A percentile compares a stretch with the other conserved stretches of the same genome.
These are phyloP conservation scores for Folsomia candida DNA, from an alignment of 2,888 invertebrate species.

Conservation along the genomic window DNA sequence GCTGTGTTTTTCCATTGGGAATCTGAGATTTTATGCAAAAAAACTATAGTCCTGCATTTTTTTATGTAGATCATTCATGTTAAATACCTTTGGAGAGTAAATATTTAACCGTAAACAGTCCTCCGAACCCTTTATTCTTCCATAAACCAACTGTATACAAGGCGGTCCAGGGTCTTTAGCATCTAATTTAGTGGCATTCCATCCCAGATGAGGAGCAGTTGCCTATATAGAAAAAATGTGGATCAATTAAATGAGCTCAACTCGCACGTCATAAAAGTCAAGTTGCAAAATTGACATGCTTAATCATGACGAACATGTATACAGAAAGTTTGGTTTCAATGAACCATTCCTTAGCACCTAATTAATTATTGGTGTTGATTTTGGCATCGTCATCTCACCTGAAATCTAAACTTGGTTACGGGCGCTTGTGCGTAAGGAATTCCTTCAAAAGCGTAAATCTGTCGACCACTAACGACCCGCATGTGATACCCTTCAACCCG, in stretches of 20 bases:
- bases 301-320: neutral
- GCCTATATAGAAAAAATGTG: slow-evolving; percentile 4
- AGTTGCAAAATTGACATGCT: neutral
- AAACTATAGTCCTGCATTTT: too few relatives aligned
- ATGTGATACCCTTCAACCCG: slow-evolving; percentile 36
- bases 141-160: slow-evolving; percentile 14
- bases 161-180: slow-evolving; percentile 18
- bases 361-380: too few relatives aligned
- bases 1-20: slow-evolving; percentile 1
- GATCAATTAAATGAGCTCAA: too few relatives aligned
- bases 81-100: slow-evolving; percentile 19
- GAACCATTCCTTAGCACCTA: too few relatives aligned
- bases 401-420: slow-evolving; percentile 21
- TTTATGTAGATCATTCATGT: too few relatives aligned
- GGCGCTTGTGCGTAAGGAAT: slow-evolving; percentile 38
- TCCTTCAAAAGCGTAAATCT: slow-evolving; percentile 44
- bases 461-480: slow-evolving; percentile 30
- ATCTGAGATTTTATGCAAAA: slow-evolving; percentile 19
- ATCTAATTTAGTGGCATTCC: slow-evolving; percentile 9
- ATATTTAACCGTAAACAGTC: slow-evolving; percentile 31
- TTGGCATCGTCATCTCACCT: too few relatives aligned
- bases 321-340: neutral
- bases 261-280: too few relatives aligned
- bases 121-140: slow-evolving; percentile 23
- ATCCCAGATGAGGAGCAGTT: slow-evolving; percentile 24